Conservation (phyloP, 1,140 invertebrate species). For the Riptortus pedestris region DNA sequence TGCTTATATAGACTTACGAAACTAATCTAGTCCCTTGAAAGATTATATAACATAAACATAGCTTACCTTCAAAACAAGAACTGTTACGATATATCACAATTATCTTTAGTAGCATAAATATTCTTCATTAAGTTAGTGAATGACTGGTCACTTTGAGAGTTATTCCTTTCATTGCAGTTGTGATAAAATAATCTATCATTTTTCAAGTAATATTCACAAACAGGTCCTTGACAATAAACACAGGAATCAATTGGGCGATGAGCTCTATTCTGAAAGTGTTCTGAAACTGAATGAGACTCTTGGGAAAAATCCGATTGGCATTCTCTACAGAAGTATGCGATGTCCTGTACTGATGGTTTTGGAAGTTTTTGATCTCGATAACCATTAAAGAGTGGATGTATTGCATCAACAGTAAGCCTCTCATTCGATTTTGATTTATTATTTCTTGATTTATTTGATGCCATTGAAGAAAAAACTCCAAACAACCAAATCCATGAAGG, state of each 20-base stretch:
- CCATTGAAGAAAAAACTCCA: too few relatives aligned
- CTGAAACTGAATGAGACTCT: neutral
- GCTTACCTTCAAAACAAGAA: too few relatives aligned
- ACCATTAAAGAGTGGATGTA: slow-evolving; percentile 21
- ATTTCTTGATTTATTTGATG: too few relatives aligned
- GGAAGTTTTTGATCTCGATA: neutral
- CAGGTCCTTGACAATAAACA: slow-evolving; percentile 25
- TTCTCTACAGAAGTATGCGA: slow-evolving; percentile 17
- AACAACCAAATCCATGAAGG: too few relatives aligned
- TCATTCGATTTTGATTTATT: neutral
- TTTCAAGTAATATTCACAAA: slow-evolving; percentile 23
- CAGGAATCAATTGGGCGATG: slow-evolving; percentile 23
- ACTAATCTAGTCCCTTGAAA: too few relatives aligned
- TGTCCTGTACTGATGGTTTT: slow-evolving; percentile 15
- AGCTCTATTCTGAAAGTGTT: slow-evolving; percentile 20
- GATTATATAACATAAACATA: too few relatives aligned
- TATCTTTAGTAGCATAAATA: neutral
- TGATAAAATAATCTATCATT: slow-evolving; percentile 14
- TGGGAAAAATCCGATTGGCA: slow-evolving; percentile 18
- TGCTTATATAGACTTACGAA: too few relatives aligned
- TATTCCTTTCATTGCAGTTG: slow-evolving; percentile 11
- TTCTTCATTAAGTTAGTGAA: neutral
- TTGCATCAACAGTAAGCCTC: slow-evolving; percentile 17
- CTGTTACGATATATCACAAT: too few relatives aligned
- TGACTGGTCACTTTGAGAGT: neutral